Base-by-base conservation (phyloP, 2,113 vertebrate genomes). In the Oreochromis aureus region DNA sequence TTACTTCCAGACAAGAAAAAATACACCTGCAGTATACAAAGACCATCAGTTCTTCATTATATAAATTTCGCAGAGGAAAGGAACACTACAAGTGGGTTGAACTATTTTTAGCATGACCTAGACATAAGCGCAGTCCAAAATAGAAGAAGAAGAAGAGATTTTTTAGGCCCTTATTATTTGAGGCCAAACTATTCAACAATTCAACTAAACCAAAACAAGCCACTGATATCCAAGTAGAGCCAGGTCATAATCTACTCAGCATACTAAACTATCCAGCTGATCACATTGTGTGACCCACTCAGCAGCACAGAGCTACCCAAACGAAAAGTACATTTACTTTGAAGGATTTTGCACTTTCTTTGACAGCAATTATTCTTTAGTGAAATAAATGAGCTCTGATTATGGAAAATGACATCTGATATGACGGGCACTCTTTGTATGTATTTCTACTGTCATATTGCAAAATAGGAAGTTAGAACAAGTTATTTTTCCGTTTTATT, bases 301-400 rank as follows among this genome's bases (percentile, higher is more conserved):
- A 61, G 22, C 11, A 27, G 58, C 30, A 34, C 8, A 18, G 8
- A 34, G 8, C 58, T 61, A 1, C 27, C 58, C 0, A 61, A 34
- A 16, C 0, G 0, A 18, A 32, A 63, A 63, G 30, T 63, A 0
- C 5, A 0, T 63, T 34, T 63, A 63, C 0, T 36, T 36, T 63
- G 32, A 63, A 11, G 59, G 32, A 6, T 63, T 36, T 19, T 19
- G 9, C 0, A 63, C 30, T 63, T 63, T 19, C 32, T 36, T 63
- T 63, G 9, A 63, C 59, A 63, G 30, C 16, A 63, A 0, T 34
- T 19, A 63, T 34, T 63, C 59, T 63, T 61, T 34, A 61, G 3
- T 34, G 27, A 61, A 61, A 32, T 34, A 61, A 61, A 32, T 61
- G 18, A 34, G 30, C 27, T 61, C 58, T 61, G 58, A 61, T 34